Conservation (phyloP, 2,797 vertebrate genomes). For the Avahi laniger region DNA sequence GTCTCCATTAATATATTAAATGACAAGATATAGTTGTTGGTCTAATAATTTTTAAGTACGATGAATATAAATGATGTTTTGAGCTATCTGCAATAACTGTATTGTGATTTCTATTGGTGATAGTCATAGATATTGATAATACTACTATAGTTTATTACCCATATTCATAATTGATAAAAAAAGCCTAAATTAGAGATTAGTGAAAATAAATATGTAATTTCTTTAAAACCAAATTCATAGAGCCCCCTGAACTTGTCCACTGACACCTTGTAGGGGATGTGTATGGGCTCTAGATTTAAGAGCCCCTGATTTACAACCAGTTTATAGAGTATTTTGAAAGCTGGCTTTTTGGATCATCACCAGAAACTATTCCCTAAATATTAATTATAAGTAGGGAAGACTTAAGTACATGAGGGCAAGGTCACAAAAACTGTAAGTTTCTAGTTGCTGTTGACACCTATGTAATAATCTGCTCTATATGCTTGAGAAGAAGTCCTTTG, state of each 20-base stretch:
- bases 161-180: not conserved
- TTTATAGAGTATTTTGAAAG: not conserved
- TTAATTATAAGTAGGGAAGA: not conserved
- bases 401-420: not conserved
- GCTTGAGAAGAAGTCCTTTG: not conserved
- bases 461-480: not conserved
- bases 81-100: not conserved
- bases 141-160: not conserved
- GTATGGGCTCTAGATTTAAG: not conserved
- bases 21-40: not conserved
- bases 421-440: not conserved
- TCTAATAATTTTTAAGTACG: slow-evolving; percentile 18
- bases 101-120: not conserved
- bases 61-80: not conserved
- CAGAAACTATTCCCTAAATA: not conserved
- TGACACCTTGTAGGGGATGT: not conserved
- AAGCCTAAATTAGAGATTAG: not conserved
- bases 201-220: slow-evolving; percentile 38
- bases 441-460: not conserved
- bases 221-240: not conserved
- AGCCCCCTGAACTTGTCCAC: not conserved
- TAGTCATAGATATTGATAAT: not conserved
- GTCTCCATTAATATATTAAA: not conserved
- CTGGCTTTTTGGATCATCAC: slow-evolving; percentile 3
- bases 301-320: not conserved